phyloP scores from a whole-genome alignment of 2,797 vertebrate genomes.

The Xiphophorus birchmanni region DNA sequence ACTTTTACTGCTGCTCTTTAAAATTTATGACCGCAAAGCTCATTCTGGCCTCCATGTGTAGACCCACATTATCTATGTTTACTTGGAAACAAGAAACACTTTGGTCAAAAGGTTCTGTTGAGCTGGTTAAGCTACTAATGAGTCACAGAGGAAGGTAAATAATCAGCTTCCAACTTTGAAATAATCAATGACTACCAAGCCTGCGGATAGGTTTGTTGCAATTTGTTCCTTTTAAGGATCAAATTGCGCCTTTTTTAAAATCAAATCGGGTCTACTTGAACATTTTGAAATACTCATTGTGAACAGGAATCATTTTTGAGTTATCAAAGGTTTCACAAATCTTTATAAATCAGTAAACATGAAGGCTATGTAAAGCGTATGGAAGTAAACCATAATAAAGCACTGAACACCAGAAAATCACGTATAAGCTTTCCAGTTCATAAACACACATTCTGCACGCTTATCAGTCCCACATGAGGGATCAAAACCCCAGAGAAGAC shows the following conservation, averaged over 20 bases:
- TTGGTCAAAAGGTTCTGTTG: constrained; percentile 23
- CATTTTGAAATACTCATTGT: constrained; percentile 35
- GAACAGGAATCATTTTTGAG: constrained; percentile 29
- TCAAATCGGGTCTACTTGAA: constrained; percentile 15
- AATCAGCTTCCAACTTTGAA: constrained; percentile 58
- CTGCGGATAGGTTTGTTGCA: constrained; percentile 11
- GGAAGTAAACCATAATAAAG: constrained; percentile 33
- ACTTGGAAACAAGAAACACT: constrained; percentile 34
- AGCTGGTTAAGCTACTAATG: constrained; percentile 51
- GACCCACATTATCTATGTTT: constrained; percentile 40
- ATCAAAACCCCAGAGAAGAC: constrained; percentile 75
- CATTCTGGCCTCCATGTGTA: constrained; percentile 17
- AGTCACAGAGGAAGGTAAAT: constrained; percentile 63
- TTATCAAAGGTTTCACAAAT: constrained; percentile 53
- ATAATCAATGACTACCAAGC: constrained; percentile 48
- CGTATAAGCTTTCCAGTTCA: constrained; percentile 15
- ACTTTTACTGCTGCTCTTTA: not conserved
- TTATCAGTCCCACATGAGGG: constrained; percentile 72
- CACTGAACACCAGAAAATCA: constrained; percentile 45
- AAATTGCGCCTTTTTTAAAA: constrained; percentile 33
- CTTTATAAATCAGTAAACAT: constrained; percentile 35
- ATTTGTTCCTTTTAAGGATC: constrained; percentile 42
- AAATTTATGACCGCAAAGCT: constrained; percentile 21
- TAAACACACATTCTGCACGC: constrained; percentile 21
- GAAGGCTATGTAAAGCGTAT: constrained; percentile 54